Conservation (phyloP, 1,140 invertebrate species). For the Lepidurus arcticus region DNA sequence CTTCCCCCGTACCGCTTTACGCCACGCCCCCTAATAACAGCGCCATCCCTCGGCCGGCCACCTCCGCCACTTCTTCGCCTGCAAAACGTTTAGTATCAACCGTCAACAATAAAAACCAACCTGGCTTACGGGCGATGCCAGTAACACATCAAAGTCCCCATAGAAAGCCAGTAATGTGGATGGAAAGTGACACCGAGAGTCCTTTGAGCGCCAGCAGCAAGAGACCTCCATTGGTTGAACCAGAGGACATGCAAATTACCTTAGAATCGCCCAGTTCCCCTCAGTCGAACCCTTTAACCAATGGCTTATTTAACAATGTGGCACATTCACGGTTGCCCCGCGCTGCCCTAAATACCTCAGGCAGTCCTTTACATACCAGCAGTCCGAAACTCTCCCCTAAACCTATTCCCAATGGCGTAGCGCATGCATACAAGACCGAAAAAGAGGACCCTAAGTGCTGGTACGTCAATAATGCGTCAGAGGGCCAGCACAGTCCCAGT, state of each 20-base stretch:
- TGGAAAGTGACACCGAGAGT: conserved; percentile 35
- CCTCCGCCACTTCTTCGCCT: conserved; percentile 33
- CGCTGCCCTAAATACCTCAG: neutral
- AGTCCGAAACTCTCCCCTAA: conserved; percentile 30
- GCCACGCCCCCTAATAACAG: conserved; percentile 11
- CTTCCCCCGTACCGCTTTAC: conserved; percentile 29
- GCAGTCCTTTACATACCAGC: conserved; percentile 28
- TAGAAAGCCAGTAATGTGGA: conserved; percentile 35
- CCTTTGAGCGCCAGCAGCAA: conserved; percentile 29
- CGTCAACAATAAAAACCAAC: conserved; percentile 24
- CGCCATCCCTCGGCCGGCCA: conserved; percentile 2
- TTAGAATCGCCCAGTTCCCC: neutral
- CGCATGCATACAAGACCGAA: neutral
- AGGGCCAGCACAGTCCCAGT: neutral
- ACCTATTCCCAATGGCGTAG: neutral
- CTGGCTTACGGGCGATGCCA: neutral
- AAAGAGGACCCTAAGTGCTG: neutral
- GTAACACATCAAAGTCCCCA: conserved; percentile 24
- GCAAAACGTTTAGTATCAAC: conserved; percentile 35
- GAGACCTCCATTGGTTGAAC: neutral
- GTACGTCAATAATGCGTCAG: neutral
- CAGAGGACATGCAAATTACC: neutral
- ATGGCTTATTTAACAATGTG: neutral
- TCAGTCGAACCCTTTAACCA: neutral
- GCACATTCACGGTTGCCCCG: neutral